A percentile compares a stretch with the other conserved stretches of the same genome.
Evolutionary conservation across 1,140 invertebrate species (phyloP).

Genomic region (Pogonognathellus flavescens): DNA sequence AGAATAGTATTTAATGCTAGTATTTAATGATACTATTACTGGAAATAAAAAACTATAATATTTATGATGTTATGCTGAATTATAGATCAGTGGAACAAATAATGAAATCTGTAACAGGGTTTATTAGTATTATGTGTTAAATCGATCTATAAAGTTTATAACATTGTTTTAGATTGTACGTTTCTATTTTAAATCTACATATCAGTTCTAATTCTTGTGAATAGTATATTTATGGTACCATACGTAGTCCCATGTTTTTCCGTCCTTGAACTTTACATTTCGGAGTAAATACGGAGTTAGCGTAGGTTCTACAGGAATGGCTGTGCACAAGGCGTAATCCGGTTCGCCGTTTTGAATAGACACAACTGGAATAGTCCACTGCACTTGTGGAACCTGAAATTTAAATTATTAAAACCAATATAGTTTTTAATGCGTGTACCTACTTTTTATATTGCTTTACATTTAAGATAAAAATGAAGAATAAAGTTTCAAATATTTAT

Average conservation of each 20-base stretch:
- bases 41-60: too few species aligned
- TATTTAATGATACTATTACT: too few species aligned
- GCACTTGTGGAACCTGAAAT: neutral
- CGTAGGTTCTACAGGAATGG: neutral
- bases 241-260: neutral
- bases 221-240: constrained; percentile 14
- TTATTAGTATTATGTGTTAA: too few species aligned
- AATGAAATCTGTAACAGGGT: too few species aligned
- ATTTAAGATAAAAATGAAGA: too few species aligned
- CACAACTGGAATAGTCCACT: constrained; percentile 14
- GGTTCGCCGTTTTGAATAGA: constrained; percentile 20
- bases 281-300: neutral
- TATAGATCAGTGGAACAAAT: too few species aligned
- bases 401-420: neutral
- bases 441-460: neutral
- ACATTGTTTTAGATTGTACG: too few species aligned
- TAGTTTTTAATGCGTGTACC: neutral
- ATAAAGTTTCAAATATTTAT: too few species aligned
- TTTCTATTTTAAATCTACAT: too few species aligned
- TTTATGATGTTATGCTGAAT: too few species aligned
- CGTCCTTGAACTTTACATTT: neutral
- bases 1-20: too few species aligned
- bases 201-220: neutral
- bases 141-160: too few species aligned
- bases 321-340: neutral